Percentiles rank a stretch among this genome's conserved stretches.
Evolutionary conservation across 2,888 invertebrate species (phyloP).

Genomic region (Pseudoips prasinana): DNA sequence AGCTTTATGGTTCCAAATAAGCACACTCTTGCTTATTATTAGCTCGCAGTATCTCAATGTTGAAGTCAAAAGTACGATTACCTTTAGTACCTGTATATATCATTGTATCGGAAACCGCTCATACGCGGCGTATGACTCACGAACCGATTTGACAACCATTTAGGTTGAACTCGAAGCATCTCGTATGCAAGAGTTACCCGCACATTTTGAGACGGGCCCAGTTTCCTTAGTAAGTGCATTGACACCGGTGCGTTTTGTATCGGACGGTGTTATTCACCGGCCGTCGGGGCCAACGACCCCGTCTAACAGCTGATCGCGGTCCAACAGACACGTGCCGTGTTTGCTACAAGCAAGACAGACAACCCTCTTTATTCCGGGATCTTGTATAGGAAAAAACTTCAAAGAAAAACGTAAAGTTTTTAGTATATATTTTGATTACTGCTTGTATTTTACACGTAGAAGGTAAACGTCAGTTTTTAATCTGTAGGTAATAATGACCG

Average conservation of each 20-base stretch:
- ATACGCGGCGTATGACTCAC: too few relatives aligned
- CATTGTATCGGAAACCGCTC: too few relatives aligned
- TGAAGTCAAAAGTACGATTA: too few relatives aligned
- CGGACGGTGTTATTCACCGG: slow-evolving; percentile 46
- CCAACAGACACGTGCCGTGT: slow-evolving; percentile 46
- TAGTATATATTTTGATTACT: too few relatives aligned
- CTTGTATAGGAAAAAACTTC: slow-evolving; percentile 2
- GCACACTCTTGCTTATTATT: too few relatives aligned
- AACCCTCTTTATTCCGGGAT: slow-evolving; percentile 18
- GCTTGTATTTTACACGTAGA: too few relatives aligned
- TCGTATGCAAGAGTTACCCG: slow-evolving; percentile 32
- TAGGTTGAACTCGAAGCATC: slow-evolving; percentile 16
- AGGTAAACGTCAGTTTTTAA: too few relatives aligned
- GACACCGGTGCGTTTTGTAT: slow-evolving; percentile 44
- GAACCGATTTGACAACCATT: slow-evolving; percentile 25
- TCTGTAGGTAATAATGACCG: too few relatives aligned
- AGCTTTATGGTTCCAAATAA: too few relatives aligned
- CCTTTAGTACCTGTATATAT: too few relatives aligned
- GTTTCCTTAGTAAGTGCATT: slow-evolving; percentile 41
- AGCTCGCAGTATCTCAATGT: too few relatives aligned
- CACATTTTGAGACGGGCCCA: slow-evolving; percentile 32
- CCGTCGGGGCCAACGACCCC: slow-evolving; percentile 47
- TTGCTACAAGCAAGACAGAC: slow-evolving; percentile 24
- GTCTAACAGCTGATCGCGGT: slow-evolving; percentile 52
- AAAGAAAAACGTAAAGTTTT: too few relatives aligned